phyloP scores from a whole-genome alignment of 2,113 vertebrate species.

The Dicrurus megarhynchus region DNA sequence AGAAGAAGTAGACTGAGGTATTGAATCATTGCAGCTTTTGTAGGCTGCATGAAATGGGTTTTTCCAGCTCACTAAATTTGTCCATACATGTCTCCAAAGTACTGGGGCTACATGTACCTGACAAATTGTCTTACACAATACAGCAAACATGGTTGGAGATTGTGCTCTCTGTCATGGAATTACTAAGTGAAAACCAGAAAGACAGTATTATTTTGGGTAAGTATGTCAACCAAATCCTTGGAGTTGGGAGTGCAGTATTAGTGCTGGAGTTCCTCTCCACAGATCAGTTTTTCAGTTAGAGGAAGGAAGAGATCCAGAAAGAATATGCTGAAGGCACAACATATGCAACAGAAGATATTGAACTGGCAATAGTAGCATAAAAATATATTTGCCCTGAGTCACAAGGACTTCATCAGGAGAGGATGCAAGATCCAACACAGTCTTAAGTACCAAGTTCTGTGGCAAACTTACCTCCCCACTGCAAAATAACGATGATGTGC shows the following conservation, averaged over 20 bases:
- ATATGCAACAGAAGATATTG: not conserved
- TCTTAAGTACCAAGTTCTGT: not conserved
- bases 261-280: not conserved
- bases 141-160: not conserved
- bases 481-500: not conserved
- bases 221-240: not conserved
- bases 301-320: not conserved
- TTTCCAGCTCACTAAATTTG: not conserved
- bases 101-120: not conserved
- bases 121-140: not conserved
- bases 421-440: not conserved
- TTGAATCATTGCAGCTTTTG: not conserved
- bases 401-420: not conserved
- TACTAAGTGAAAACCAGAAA: not conserved
- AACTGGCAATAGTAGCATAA: not conserved
- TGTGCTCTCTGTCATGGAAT: not conserved
- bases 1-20: not conserved
- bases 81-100: not conserved
- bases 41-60: not conserved
- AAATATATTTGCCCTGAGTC: not conserved
- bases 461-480: not conserved
- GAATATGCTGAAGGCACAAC: not conserved
- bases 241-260: not conserved
- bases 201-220: not conserved
- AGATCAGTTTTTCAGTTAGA: not conserved